phyloP scores from a whole-genome alignment of 2,797 vertebrate species.

The Iguana delicatissima region DNA sequence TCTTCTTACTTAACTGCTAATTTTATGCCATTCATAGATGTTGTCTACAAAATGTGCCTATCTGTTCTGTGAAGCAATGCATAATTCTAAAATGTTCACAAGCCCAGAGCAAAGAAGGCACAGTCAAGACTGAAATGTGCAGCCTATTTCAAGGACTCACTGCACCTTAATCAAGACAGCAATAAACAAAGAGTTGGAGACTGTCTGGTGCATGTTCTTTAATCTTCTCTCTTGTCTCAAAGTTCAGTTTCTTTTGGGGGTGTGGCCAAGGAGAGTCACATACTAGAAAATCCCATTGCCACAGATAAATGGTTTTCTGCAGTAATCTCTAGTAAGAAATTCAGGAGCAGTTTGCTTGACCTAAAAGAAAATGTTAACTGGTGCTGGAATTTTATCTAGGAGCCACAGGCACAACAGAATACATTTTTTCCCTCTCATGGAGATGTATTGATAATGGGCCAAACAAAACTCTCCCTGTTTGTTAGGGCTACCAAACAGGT shows the following conservation, averaged over 20 bases:
- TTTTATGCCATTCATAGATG: neutral
- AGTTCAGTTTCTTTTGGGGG: neutral
- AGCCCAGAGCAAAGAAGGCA: neutral
- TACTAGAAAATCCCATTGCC: neutral
- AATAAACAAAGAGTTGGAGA: no score
- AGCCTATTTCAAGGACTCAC: neutral
- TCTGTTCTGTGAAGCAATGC: accelerated
- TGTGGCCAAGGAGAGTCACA: neutral
- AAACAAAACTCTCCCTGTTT: neutral
- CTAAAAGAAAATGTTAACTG: no score
- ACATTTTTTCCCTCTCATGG: neutral
- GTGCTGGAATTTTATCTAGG: neutral
- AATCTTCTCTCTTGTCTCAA: neutral
- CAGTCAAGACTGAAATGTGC: neutral
- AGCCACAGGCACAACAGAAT: neutral
- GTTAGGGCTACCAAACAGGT: neutral
- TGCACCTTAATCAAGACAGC: neutral
- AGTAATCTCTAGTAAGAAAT: neutral
- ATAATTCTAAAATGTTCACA: neutral
- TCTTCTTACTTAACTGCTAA: neutral
- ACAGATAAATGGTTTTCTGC: neutral
- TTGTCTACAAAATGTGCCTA: neutral
- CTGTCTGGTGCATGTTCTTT: neutral
- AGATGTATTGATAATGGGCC: neutral
- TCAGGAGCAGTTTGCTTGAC: neutral